A percentile compares a stretch with the other conserved stretches of the same genome.
Evolutionary conservation across 1,140 invertebrate genomes (phyloP).

Genomic region (Bombus pascuorum): DNA sequence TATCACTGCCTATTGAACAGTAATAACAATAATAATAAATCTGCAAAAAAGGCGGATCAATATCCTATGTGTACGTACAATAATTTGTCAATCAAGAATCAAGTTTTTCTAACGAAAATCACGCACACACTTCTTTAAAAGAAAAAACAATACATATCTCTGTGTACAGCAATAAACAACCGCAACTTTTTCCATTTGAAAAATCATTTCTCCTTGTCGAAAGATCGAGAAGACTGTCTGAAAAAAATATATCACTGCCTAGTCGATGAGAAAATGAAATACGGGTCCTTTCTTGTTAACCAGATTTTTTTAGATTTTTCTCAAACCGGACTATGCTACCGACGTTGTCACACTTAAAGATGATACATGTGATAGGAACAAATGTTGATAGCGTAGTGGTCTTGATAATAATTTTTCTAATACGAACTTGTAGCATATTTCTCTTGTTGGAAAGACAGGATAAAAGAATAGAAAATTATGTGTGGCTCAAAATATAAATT

Average conservation of each 20-base stretch:
- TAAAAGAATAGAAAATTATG: not conserved
- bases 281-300: not conserved
- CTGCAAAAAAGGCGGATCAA: not conserved
- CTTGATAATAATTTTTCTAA: slow-evolving; percentile 13
- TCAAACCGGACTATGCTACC: not conserved
- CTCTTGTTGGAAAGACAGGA: not conserved
- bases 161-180: not conserved
- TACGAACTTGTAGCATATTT: not conserved
- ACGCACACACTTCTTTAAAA: slow-evolving; percentile 8
- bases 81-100: slow-evolving; percentile 6
- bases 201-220: slow-evolving; percentile 5
- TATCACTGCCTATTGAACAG: slow-evolving; percentile 37
- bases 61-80: slow-evolving; percentile 20
- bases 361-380: not conserved
- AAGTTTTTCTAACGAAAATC: slow-evolving; percentile 1
- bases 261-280: not conserved
- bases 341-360: not conserved
- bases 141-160: slow-evolving; percentile 4
- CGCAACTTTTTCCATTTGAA: not conserved
- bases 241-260: slow-evolving; percentile 15
- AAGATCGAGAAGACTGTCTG: slow-evolving; percentile 7
- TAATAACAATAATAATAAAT: slow-evolving; percentile 31
- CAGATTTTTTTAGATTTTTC: not conserved
- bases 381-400: not conserved
- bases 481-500: not conserved